A percentile compares a stretch with the other conserved stretches of the same genome.
phyloP scores from a whole-genome alignment of 2,797 vertebrate genomes.

The Mustela erminea region DNA sequence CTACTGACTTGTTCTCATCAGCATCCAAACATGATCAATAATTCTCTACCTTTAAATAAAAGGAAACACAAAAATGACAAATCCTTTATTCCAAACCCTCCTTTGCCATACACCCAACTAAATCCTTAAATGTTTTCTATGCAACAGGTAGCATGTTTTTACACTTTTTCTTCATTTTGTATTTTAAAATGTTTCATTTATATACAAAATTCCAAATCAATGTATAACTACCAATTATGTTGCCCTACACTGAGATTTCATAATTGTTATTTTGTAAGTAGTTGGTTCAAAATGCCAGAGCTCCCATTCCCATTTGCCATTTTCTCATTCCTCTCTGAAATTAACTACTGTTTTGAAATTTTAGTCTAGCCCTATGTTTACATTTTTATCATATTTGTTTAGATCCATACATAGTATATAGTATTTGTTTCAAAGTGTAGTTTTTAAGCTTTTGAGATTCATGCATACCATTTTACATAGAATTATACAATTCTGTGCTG shows the following conservation, averaged over 20 bases:
- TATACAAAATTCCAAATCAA: background rate
- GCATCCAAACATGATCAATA: background rate
- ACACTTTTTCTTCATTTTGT: background rate
- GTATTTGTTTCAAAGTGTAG: rapidly evolving
- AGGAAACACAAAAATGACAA: background rate
- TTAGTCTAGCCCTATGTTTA: background rate
- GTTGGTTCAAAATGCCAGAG: background rate
- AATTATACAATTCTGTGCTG: background rate
- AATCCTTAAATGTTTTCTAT: background rate
- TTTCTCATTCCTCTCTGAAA: background rate
- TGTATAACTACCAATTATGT: background rate
- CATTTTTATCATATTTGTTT: background rate
- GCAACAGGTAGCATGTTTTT: background rate
- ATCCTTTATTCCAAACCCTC: background rate
- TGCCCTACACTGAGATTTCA: background rate
- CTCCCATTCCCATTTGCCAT: rapidly evolving
- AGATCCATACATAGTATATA: background rate
- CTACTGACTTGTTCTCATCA: background rate
- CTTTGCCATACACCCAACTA: background rate
- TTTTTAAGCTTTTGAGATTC: background rate
- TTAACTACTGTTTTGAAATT: background rate
- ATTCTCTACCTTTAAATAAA: background rate
- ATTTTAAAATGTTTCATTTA: background rate
- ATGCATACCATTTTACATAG: background rate
- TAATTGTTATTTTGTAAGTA: background rate